These are phyloP conservation scores for Eulemur albifrons DNA, from an alignment of 2,797 vertebrate genomes.

Conservation along the genomic window DNA sequence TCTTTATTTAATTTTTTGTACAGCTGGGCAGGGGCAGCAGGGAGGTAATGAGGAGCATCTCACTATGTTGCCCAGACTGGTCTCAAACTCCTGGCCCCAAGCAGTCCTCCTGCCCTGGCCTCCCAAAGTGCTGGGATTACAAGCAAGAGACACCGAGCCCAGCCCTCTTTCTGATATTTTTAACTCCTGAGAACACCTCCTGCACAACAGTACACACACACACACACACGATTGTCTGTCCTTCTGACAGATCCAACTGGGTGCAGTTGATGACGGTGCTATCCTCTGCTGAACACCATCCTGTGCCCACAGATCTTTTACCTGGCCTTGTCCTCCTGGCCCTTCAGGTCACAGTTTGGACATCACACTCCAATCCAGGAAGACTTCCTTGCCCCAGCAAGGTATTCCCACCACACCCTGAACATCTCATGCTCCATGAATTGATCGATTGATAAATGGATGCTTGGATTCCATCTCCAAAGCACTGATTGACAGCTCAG, in stretches of 20 bases:
- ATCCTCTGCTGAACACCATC: background rate
- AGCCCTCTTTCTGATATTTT: background rate
- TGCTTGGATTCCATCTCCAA: background rate
- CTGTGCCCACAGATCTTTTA: background rate
- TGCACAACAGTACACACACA: background rate
- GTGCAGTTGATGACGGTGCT: background rate
- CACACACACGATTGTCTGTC: background rate
- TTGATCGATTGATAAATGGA: background rate
- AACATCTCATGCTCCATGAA: background rate
- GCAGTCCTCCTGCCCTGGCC: too few species aligned
- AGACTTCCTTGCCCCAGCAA: background rate
- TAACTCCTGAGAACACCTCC: background rate
- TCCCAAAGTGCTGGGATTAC: too few species aligned
- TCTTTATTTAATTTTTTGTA: too few species aligned
- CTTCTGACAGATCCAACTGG: background rate
- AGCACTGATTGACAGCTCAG: background rate
- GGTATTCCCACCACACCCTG: too few species aligned
- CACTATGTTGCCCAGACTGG: too few species aligned
- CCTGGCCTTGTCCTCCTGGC: too few species aligned
- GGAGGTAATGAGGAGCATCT: too few species aligned
- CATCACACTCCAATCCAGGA: too few species aligned
- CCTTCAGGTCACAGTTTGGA: too few species aligned
- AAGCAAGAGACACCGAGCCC: too few species aligned
- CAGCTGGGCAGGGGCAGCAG: too few species aligned
- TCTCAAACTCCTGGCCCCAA: too few species aligned